These are phyloP conservation scores for Oxyura jamaicensis DNA, from an alignment of 2,113 vertebrate genomes.

Conservation along the genomic window DNA sequence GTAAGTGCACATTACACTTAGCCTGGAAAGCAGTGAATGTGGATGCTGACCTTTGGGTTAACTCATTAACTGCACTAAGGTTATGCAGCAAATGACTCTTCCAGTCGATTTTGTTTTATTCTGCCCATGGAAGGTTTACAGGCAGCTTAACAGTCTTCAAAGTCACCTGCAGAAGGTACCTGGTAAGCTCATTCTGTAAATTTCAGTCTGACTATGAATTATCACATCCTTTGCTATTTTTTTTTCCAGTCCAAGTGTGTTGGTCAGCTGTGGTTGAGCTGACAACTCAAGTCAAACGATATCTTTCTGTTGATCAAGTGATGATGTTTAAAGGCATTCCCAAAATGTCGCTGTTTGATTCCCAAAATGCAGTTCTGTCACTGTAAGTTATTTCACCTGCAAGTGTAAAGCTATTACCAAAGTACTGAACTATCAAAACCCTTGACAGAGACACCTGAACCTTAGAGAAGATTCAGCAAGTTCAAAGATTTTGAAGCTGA, in stretches of 20 bases:
- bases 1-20: background rate
- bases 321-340: background rate
- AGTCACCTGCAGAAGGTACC: background rate
- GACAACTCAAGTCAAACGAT: background rate
- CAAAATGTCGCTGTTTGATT: background rate
- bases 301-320: constrained; percentile 29
- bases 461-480: background rate
- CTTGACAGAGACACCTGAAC: background rate
- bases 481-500: background rate
- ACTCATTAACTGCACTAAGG: background rate
- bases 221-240: background rate
- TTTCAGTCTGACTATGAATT: background rate
- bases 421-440: constrained; percentile 11
- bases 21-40: background rate
- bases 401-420: background rate
- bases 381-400: background rate
- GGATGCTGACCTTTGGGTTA: background rate
- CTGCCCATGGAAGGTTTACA: background rate
- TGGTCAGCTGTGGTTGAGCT: background rate
- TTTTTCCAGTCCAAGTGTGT: background rate
- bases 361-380: background rate
- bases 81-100: background rate
- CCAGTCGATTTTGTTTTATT: background rate
- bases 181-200: background rate
- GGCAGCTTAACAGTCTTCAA: background rate